phyloP scores from a whole-genome alignment of 2,888 invertebrate genomes.

The Cephus spinipes region DNA sequence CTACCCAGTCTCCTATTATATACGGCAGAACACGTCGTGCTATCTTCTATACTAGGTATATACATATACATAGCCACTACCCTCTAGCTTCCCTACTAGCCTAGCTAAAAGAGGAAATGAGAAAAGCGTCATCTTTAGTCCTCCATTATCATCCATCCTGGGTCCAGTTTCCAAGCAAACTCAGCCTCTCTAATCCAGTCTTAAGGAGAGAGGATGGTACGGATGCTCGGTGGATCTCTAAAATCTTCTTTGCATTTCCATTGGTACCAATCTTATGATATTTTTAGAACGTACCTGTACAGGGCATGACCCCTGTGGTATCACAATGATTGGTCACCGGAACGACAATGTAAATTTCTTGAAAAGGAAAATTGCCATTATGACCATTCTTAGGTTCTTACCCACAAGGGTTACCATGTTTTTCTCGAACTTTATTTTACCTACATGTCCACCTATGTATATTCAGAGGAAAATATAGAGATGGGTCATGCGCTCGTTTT shows the following conservation, averaged over 20 bases:
- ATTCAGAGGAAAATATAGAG: background rate
- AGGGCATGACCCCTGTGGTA: background rate
- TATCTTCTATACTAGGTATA: conserved; percentile 7
- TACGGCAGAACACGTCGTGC: conserved; percentile 1
- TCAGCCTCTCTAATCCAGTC: background rate
- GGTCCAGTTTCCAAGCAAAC: background rate
- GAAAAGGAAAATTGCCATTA: no score
- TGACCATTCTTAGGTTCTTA: background rate
- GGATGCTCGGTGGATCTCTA: background rate
- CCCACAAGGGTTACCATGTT: background rate
- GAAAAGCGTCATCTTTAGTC: conserved; percentile 19
- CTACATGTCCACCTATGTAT: no score
- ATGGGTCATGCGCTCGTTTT: background rate
- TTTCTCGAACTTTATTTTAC: no score
- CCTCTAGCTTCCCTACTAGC: background rate
- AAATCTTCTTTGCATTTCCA: background rate
- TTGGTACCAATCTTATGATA: background rate
- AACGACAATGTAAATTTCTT: background rate
- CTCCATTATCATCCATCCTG: conserved; percentile 19
- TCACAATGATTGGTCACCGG: background rate
- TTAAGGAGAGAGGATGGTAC: background rate
- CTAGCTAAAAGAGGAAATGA: conserved; percentile 1
- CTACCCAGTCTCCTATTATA: background rate
- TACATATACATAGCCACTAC: background rate
- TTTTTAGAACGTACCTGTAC: background rate